A percentile compares a stretch with the other conserved stretches of the same genome.
Conservation (phyloP, 2,797 vertebrate genomes). For the Geotrypetes seraphini region DNA sequence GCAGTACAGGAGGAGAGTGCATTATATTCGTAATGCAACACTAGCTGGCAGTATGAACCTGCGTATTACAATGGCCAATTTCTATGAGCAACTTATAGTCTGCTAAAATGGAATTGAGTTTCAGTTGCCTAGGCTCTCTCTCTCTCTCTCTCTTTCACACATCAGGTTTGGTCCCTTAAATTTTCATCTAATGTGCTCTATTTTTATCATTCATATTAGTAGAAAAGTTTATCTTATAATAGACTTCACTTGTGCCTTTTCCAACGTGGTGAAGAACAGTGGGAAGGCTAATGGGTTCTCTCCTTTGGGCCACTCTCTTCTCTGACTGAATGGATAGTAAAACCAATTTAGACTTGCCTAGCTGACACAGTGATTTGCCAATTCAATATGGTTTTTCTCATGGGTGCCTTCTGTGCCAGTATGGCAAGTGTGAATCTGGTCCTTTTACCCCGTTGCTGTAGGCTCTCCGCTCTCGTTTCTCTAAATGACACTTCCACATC, state of each 20-base stretch:
- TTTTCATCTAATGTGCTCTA: constrained; percentile 29
- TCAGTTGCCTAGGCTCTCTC: constrained; percentile 24
- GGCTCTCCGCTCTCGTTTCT: no score
- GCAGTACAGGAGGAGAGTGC: constrained; percentile 57
- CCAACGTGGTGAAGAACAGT: constrained; percentile 8
- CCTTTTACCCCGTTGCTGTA: no score
- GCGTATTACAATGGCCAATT: constrained; percentile 28
- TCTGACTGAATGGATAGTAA: no score
- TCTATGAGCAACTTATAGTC: constrained; percentile 37
- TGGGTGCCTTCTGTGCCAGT: no score
- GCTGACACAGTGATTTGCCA: no score
- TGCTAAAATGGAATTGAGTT: constrained; percentile 32
- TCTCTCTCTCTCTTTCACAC: no score
- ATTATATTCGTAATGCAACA: constrained; percentile 29
- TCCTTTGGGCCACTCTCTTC: no score
- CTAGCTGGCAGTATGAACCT: constrained; percentile 41
- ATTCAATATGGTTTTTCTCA: no score
- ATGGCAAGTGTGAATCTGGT: no score
- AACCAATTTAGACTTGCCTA: no score
- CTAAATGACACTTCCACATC: no score
- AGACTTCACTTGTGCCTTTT: constrained; percentile 36
- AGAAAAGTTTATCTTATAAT: constrained; percentile 31
- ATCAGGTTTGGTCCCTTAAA: constrained; percentile 41
- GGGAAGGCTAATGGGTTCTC: constrained; percentile 6
- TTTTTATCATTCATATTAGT: constrained; percentile 32